Evolutionary conservation across 2,797 vertebrate genomes (phyloP).

Genomic region (Mus caroli): DNA sequence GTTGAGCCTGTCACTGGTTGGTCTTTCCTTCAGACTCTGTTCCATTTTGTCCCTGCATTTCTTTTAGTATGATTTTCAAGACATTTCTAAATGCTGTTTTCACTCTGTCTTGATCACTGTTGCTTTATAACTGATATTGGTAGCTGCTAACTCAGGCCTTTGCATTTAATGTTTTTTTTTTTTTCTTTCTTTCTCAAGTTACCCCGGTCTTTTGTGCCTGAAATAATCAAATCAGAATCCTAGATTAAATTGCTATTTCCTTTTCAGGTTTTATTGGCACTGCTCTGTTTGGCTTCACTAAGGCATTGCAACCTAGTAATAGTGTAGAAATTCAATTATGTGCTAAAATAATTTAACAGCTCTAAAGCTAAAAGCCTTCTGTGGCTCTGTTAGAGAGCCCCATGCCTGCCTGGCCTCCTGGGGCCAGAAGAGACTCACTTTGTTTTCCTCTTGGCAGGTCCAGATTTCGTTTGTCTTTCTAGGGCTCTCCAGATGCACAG

Average conservation of each 20-base stretch:
- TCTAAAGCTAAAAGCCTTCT: background rate
- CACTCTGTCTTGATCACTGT: background rate
- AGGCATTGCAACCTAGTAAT: background rate
- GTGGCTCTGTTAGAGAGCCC: background rate
- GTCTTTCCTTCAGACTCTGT: background rate
- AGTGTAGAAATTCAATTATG: background rate
- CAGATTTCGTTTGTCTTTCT: background rate
- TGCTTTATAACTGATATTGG: background rate
- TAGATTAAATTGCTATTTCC: constrained; percentile 24
- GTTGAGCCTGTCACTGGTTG: background rate
- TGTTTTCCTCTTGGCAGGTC: background rate
- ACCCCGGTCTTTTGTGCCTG: background rate
- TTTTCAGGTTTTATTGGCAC: constrained; percentile 16
- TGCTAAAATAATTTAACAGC: background rate
- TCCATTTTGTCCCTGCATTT: background rate
- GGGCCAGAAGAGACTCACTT: background rate
- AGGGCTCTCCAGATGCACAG: background rate
- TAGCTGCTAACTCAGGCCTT: background rate
- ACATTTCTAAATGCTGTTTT: background rate
- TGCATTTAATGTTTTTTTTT: background rate
- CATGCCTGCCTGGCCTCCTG: background rate
- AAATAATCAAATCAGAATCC: constrained; percentile 9
- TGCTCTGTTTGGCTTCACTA: background rate
- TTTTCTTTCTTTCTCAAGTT: background rate
- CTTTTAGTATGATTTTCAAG: background rate